A percentile compares a stretch with the other conserved stretches of the same genome.
Evolutionary conservation across 2,113 vertebrate genomes (phyloP).

Genomic region (Hipposideros armiger): DNA sequence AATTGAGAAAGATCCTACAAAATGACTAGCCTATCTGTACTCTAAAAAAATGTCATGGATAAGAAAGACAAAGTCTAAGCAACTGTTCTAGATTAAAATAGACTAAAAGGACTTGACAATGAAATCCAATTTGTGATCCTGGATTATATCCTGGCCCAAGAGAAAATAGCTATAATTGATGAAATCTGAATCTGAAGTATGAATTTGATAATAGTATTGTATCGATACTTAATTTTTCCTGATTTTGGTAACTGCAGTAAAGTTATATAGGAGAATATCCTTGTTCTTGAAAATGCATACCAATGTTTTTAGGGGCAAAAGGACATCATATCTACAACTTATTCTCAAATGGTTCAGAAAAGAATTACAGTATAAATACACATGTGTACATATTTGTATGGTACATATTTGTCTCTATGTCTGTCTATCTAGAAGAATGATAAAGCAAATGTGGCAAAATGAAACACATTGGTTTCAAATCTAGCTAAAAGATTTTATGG

Average conservation of each 20-base stretch:
- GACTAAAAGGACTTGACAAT: neutral
- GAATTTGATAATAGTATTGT: neutral
- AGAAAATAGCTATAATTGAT: neutral
- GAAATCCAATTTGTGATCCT: neutral
- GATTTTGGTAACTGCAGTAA: neutral
- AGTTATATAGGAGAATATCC: neutral
- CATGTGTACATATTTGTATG: neutral
- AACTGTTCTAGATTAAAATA: constrained; percentile 30
- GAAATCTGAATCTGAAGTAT: constrained; percentile 22
- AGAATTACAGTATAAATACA: neutral
- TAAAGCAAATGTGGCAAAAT: neutral
- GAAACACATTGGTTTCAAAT: neutral
- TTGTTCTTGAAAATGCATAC: neutral
- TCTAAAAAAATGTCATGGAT: neutral
- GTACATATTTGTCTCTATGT: neutral
- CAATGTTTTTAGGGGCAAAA: neutral
- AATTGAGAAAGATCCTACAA: neutral
- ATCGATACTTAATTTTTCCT: neutral
- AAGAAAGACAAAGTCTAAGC: neutral
- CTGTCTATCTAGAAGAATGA: neutral
- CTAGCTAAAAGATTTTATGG: neutral
- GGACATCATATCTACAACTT: neutral
- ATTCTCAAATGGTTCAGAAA: constrained; percentile 2
- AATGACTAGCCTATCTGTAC: neutral
- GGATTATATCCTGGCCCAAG: neutral